These are phyloP conservation scores for Tiliacea aurago DNA, from an alignment of 2,888 invertebrate species.

Conservation along the genomic window DNA sequence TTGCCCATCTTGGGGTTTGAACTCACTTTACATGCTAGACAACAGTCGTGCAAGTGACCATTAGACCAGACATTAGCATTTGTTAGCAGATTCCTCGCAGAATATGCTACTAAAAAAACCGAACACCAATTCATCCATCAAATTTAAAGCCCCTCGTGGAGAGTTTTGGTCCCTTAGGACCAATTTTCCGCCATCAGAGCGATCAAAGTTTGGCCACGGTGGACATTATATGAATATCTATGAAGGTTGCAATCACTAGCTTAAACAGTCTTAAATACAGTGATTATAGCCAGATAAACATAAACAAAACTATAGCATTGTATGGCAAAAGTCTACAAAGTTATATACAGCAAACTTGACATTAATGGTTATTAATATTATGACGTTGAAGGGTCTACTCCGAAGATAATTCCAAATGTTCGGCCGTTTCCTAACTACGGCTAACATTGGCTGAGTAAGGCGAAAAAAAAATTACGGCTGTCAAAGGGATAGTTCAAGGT, in stretches of 20 bases:
- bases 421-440: no score
- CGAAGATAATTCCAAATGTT: no score
- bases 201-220: no score
- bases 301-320: slow-evolving; percentile 1
- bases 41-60: background rate
- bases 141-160: background rate
- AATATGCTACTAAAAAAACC: background rate
- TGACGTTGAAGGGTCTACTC: no score
- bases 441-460: no score
- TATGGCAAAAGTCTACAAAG: background rate
- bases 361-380: background rate
- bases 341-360: background rate
- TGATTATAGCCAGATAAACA: background rate
- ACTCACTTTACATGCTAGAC: background rate
- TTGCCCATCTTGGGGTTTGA: no score
- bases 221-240: no score
- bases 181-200: background rate
- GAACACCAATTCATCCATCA: background rate
- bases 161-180: background rate
- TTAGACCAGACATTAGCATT: background rate
- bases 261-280: background rate
- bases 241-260: background rate
- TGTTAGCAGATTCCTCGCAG: background rate
- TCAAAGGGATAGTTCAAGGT: no score
- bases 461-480: no score